Conservation (phyloP, 1,140 invertebrate species). For the Drosophila ogumai region DNA sequence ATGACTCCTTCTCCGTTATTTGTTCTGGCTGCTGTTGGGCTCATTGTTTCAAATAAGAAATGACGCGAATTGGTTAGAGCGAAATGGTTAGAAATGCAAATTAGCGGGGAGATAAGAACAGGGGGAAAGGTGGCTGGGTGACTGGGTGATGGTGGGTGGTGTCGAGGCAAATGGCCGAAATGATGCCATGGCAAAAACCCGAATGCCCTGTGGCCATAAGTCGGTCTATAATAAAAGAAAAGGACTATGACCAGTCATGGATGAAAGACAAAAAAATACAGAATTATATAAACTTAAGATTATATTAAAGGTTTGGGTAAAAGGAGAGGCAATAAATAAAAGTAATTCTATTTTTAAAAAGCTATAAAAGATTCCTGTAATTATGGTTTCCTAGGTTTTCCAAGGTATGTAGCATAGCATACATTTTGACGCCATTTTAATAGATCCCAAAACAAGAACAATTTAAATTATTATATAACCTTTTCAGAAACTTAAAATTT, state of each 20-base stretch:
- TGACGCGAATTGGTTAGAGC: slow-evolving; percentile 80
- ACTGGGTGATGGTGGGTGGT: slow-evolving; percentile 2
- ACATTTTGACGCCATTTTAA: neutral
- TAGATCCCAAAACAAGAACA: neutral
- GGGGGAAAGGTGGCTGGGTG: slow-evolving; percentile 11
- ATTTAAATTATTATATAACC: neutral
- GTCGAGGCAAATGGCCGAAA: slow-evolving; percentile 26
- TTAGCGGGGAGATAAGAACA: slow-evolving; percentile 65
- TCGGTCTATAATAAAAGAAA: slow-evolving; percentile 12
- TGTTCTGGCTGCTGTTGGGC: slow-evolving; percentile 68
- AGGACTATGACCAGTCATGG: slow-evolving; percentile 19
- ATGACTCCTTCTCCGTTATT: slow-evolving; percentile 66
- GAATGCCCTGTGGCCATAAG: slow-evolving; percentile 56
- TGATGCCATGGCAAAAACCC: slow-evolving; percentile 56
- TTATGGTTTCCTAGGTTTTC: neutral
- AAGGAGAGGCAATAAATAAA: no score
- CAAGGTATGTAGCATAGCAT: neutral
- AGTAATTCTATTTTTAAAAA: no score
- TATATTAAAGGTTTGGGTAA: neutral
- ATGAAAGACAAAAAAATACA: neutral
- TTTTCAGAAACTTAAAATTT: neutral
- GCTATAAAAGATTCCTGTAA: neutral
- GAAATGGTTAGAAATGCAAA: slow-evolving; percentile 82
- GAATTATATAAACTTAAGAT: neutral
- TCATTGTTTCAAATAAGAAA: slow-evolving; percentile 83